Percentiles rank a stretch among this genome's conserved stretches.
These are phyloP conservation scores for Leptinotarsa peninsularis DNA, from an alignment of 2,888 invertebrate genomes.

Conservation along the genomic window DNA sequence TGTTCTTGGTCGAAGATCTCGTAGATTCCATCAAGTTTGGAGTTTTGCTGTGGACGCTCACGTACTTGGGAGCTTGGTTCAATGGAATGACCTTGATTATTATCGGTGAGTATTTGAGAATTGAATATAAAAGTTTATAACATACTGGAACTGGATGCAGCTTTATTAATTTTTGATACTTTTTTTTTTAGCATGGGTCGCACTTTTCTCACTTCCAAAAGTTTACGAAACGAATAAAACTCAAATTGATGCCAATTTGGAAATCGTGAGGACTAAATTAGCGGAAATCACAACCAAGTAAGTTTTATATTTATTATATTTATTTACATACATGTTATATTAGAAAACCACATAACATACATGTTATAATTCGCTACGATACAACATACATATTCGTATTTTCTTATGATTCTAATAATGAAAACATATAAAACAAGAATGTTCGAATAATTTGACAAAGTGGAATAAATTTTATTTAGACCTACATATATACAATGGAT, in stretches of 20 bases:
- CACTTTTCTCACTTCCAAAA: slow-evolving; percentile 95
- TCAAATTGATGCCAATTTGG: slow-evolving; percentile 91
- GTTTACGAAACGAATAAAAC: slow-evolving; percentile 95
- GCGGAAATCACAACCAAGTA: slow-evolving; percentile 91
- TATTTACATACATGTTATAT: too few relatives aligned
- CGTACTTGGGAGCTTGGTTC: slow-evolving; percentile 98
- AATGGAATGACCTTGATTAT: slow-evolving; percentile 99
- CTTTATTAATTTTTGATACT: not conserved
- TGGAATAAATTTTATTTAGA: not conserved
- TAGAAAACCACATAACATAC: too few relatives aligned
- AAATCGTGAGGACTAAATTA: slow-evolving; percentile 87
- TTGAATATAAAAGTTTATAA: too few relatives aligned
- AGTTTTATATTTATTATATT: slow-evolving; percentile 60
- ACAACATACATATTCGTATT: too few relatives aligned
- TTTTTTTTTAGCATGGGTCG: slow-evolving; percentile 83
- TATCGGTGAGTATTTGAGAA: slow-evolving; percentile 75
- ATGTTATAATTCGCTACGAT: too few relatives aligned
- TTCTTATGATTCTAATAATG: too few relatives aligned
- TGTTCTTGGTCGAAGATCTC: slow-evolving; percentile 97
- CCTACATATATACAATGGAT: too few relatives aligned
- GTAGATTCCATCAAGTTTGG: slow-evolving; percentile 97
- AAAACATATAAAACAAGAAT: too few relatives aligned
- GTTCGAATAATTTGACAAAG: not conserved
- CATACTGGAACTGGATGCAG: too few relatives aligned
- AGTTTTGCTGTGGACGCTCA: slow-evolving; percentile 94